Evolutionary conservation across 2,888 invertebrate species (phyloP).

Genomic region (Hirtodrosophila duncani): DNA sequence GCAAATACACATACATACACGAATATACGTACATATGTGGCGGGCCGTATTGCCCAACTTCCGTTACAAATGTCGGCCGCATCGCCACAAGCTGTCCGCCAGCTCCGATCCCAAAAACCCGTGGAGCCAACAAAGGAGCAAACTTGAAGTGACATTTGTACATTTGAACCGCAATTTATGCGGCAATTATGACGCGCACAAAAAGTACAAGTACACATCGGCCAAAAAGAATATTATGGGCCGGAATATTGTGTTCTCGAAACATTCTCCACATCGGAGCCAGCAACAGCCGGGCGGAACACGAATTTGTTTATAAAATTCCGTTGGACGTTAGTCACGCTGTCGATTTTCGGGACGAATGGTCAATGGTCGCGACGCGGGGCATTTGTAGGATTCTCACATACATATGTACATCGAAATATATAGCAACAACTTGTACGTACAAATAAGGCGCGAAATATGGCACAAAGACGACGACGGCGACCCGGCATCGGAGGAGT

Average conservation of each 20-base stretch:
- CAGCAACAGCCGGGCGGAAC: not conserved
- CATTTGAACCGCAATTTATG: conserved; percentile 53
- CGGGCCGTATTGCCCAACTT: conserved; percentile 34
- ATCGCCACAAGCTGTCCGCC: too few species aligned
- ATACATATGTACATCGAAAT: conserved; percentile 10
- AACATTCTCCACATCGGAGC: conserved; percentile 29
- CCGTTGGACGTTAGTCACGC: conserved; percentile 52
- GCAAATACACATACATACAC: conserved; percentile 12
- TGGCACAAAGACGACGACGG: conserved; percentile 21
- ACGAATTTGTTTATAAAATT: conserved; percentile 59
- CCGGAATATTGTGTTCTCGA: conserved; percentile 26
- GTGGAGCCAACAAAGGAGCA: conserved; percentile 40
- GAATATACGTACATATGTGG: conserved; percentile 10
- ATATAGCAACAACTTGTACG: conserved; percentile 22
- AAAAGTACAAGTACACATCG: conserved; percentile 3
- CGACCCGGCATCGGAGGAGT: too few species aligned
- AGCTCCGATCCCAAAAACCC: conserved; percentile 5
- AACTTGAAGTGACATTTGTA: conserved; percentile 46
- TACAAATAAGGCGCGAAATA: conserved; percentile 71
- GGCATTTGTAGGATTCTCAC: not conserved
- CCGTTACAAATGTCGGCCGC: conserved; percentile 42
- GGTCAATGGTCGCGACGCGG: conserved; percentile 12
- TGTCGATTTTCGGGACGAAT: conserved; percentile 21
- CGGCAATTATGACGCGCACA: conserved; percentile 46
- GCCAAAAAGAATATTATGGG: not conserved